Base-by-base conservation (phyloP, 2,113 vertebrate species). In the Aptenodytes patagonicus region DNA sequence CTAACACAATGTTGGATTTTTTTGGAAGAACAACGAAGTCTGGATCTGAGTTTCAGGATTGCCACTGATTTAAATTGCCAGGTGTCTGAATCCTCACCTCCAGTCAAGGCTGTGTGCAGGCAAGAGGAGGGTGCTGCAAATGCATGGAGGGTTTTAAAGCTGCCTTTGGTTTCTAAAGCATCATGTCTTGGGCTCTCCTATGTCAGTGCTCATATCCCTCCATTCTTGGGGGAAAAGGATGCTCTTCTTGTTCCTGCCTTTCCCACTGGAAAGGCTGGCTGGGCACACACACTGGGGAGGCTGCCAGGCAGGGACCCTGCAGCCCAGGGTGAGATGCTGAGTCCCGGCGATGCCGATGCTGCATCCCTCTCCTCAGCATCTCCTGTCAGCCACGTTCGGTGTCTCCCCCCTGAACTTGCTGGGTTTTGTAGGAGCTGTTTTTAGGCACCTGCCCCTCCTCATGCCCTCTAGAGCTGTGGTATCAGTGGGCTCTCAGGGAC, bases 341-440 rank as follows among this genome's bases (percentile, higher is more conserved):
- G 60, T 25, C 49, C 64, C 2, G 2, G 26, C 54, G 57, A 38
- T 36, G 61, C 25, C 1, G 1, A 34, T 1, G 0, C 25, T 26
- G 13, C 22, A n/a, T 57, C 58, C 36, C 7, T 60, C 38, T 70
- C 49, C 55, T 60, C 61, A 84, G 15, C 32, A 36, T 36, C 84
- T 46, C 29, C 54, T 46, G 8, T 26, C 47, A 69, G 9, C 9
- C 47, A 9, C 3, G 3, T 36, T 57, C 4, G 0, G 8, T 20
- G 17, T 24, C n/a, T 15, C 38, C 25, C 13, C 28, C 3, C 11
- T 16, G 44, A 89, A 49, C 11, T 49, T 34, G 14, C 42, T 64
- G 55, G 26, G 11, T 5, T 84, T 64, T 80, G 11, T 46, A 26
- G 29, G 32, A 65, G 49, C 10, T 84, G n/a, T 3, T 52, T 91